Base-by-base conservation (phyloP, 1,140 invertebrate species). In the Euura lappo region DNA sequence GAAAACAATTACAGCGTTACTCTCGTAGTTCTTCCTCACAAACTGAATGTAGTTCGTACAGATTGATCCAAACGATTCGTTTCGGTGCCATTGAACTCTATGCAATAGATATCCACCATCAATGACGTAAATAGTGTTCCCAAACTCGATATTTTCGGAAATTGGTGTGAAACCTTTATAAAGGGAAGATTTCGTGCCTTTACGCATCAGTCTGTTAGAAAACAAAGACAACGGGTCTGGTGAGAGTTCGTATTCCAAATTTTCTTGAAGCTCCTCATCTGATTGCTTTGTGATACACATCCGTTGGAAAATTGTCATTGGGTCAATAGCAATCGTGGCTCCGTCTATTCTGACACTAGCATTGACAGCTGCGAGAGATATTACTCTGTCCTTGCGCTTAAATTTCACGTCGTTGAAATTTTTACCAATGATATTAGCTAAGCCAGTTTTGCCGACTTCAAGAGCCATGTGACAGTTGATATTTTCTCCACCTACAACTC, bases 211-310 rank as follows among this genome's bases (percentile, higher is more conserved):
- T 76, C 77, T 70, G 51, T 68, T 75, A 76, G 77, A 73, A 71
- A 81, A 80, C 11, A 81, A 51, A 69, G 79, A 77, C 76, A 80
- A 75, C 45, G 80, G 80, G 69, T 71, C 79, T 8, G 80, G 81
- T 42, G 77, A 72, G 7, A 86, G 75, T 76, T 85, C 83, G 79
- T 81, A 83, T 72, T 79, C 73, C 42, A 85, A 81, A 77, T 76
- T 84, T 72, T 79, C 75, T 71, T 76, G 45, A 2, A 72, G 65
- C 44, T 74, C 74, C 6, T 60, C 45, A 60, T 46, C 64, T 2
- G 47, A 65, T 75, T 75, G 46, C 51, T 60, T 73, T 10, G 70
- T 64, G 66, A 77, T 73, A 11, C 71, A 71, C 45, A 77, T 77
- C 44, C 72, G 73, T 69, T 77, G 74, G 69, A 77, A 77, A 71